A percentile compares a stretch with the other conserved stretches of the same genome.
phyloP scores from a whole-genome alignment of 2,888 invertebrate species.

The Ormyrus pomaceus region DNA sequence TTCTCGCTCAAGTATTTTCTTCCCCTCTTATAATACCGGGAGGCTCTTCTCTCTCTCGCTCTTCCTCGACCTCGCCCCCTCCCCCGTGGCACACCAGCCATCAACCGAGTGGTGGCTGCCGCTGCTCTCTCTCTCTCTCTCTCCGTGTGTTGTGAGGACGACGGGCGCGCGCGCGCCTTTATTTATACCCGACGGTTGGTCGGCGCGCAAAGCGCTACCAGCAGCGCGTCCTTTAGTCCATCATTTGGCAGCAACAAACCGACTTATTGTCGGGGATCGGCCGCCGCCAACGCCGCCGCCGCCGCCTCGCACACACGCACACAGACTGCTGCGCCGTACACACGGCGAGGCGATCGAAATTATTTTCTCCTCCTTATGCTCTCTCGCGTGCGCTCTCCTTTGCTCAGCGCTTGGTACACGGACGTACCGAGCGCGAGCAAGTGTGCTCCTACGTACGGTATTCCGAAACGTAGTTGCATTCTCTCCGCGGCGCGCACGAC shows the following conservation, averaged over 20 bases:
- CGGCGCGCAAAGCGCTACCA: conserved; percentile 19
- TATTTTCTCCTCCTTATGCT: conserved; percentile 30
- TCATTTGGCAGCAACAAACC: conserved; percentile 58
- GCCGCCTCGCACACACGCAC: conserved; percentile 3
- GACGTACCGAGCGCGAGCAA: not conserved
- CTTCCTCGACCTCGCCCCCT: conserved; percentile 48
- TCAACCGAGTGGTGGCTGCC: not conserved
- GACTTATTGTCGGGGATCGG: conserved; percentile 56
- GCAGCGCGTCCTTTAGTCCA: conserved; percentile 56
- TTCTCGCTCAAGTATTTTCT: conserved; percentile 52
- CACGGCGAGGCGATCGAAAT: conserved; percentile 47
- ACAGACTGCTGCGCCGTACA: conserved; percentile 38
- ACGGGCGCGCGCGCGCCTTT: conserved; percentile 42
- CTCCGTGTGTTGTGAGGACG: conserved; percentile 21
- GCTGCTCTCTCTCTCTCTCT: conserved; percentile 9
- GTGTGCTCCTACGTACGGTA: conserved; percentile 11
- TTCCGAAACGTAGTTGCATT: conserved; percentile 26
- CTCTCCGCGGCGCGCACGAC: not conserved
- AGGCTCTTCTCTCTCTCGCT: conserved; percentile 43
- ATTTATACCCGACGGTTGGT: conserved; percentile 56
- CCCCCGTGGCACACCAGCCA: not conserved
- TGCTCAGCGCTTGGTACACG: too few species aligned
- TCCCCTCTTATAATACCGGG: conserved; percentile 50
- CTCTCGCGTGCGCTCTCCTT: conserved; percentile 16
- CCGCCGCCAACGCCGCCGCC: conserved; percentile 53